These are phyloP conservation scores for Oncorhynchus clarkii DNA, from an alignment of 2,113 vertebrate genomes.

Conservation along the genomic window DNA sequence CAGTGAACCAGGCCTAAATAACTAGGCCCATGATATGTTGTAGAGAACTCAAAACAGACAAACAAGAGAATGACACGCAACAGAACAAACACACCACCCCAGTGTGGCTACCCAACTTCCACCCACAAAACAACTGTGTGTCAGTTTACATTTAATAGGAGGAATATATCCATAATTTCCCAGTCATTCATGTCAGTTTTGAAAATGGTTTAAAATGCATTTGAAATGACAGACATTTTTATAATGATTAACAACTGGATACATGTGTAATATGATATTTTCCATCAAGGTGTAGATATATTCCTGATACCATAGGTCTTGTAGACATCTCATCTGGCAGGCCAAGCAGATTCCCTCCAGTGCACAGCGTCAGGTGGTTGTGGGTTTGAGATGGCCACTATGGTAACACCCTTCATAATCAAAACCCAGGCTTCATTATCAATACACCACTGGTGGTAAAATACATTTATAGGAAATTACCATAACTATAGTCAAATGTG, in stretches of 20 bases:
- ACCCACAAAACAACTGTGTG: background rate
- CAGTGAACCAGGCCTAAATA: background rate
- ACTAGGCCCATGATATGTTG: constrained; percentile 15
- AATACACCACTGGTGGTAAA: constrained; percentile 14
- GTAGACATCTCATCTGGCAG: constrained; percentile 9
- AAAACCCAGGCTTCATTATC: constrained; percentile 21
- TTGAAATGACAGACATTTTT: too few relatives aligned
- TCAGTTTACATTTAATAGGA: too few relatives aligned
- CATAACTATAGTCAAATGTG: background rate
- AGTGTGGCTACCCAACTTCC: constrained; percentile 9
- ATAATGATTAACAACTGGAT: too few relatives aligned
- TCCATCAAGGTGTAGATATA: too few relatives aligned
- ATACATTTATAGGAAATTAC: too few relatives aligned
- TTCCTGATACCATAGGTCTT: too few relatives aligned
- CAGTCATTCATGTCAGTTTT: too few relatives aligned
- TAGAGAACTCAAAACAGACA: constrained; percentile 16
- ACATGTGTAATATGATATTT: too few relatives aligned
- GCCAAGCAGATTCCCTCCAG: constrained; percentile 20
- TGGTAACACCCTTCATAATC: constrained; percentile 23
- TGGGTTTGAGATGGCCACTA: constrained; percentile 40
- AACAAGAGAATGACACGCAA: constrained; percentile 8
- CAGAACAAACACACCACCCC: background rate
- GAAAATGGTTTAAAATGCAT: too few relatives aligned
- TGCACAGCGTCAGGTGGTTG: constrained; percentile 20
- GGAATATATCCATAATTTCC: too few relatives aligned